Conservation (phyloP, 2,113 vertebrate species). For the Stigmatopora nigra region DNA sequence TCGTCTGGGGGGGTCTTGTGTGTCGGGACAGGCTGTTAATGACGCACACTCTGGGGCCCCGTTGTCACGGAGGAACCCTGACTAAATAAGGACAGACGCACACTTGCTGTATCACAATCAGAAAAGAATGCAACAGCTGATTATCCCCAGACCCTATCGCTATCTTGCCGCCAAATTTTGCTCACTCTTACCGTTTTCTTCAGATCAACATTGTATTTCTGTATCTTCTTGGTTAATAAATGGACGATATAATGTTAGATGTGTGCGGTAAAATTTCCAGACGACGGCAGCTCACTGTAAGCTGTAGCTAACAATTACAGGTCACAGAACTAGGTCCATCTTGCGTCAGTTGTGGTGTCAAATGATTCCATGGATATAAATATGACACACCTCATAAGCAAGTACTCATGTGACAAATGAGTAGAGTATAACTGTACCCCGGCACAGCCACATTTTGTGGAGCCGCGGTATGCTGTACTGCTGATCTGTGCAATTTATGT, state of each 20-base stretch:
- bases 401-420: constrained; percentile 51
- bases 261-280: not conserved
- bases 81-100: constrained; percentile 84
- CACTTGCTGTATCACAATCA: constrained; percentile 73
- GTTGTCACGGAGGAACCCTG: constrained; percentile 75
- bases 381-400: constrained; percentile 61
- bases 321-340: constrained; percentile 32
- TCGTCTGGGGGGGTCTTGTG: constrained; percentile 48
- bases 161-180: constrained; percentile 39
- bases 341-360: constrained; percentile 70
- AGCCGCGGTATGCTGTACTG: constrained; percentile 45
- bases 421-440: constrained; percentile 56
- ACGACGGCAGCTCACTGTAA: not conserved
- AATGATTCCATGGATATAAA: constrained; percentile 66
- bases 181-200: constrained; percentile 14
- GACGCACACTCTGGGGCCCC: constrained; percentile 67
- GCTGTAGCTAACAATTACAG: constrained; percentile 15
- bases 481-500: constrained; percentile 47
- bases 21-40: constrained; percentile 70
- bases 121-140: constrained; percentile 78
- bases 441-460: constrained; percentile 53
- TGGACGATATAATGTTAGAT: not conserved
- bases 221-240: not conserved
- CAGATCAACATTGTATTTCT: not conserved
- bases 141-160: constrained; percentile 33